Evolutionary conservation across 2,113 vertebrate genomes (phyloP).

Genomic region (Lepisosteus oculatus): DNA sequence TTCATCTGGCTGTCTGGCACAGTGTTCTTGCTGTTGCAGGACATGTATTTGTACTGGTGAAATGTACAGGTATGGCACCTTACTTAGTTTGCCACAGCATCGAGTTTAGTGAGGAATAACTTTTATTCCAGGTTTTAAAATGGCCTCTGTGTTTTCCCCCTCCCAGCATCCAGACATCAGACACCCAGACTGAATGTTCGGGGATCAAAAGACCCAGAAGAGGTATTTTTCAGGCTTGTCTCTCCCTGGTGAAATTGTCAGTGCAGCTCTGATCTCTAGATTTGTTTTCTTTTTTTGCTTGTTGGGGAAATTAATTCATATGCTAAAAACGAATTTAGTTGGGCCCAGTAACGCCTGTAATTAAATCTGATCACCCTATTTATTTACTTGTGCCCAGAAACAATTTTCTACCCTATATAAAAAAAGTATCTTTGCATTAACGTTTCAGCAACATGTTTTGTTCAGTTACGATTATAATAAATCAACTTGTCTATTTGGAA

Average conservation of each 20-base stretch:
- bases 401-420: too few relatives aligned
- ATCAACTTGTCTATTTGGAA: too few relatives aligned
- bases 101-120: neutral
- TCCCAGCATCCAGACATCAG: slow-evolving; percentile 58
- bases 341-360: neutral
- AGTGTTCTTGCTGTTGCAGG: too few relatives aligned
- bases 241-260: too few relatives aligned
- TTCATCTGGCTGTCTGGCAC: too few relatives aligned
- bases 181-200: slow-evolving; percentile 41
- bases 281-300: too few relatives aligned
- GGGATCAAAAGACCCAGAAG: slow-evolving; percentile 58
- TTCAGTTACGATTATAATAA: too few relatives aligned
- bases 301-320: too few relatives aligned
- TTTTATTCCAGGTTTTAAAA: slow-evolving; percentile 1
- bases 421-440: too few relatives aligned
- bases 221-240: slow-evolving; percentile 41
- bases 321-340: neutral
- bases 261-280: too few relatives aligned
- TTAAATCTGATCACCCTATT: neutral
- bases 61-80: neutral
- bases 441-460: too few relatives aligned
- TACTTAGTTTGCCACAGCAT: neutral
- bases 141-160: neutral
- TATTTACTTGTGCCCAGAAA: too few relatives aligned
- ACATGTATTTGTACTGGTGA: neutral